Evolutionary conservation across 2,113 vertebrate species (phyloP).

Genomic region (Rhynchomys soricoides): DNA sequence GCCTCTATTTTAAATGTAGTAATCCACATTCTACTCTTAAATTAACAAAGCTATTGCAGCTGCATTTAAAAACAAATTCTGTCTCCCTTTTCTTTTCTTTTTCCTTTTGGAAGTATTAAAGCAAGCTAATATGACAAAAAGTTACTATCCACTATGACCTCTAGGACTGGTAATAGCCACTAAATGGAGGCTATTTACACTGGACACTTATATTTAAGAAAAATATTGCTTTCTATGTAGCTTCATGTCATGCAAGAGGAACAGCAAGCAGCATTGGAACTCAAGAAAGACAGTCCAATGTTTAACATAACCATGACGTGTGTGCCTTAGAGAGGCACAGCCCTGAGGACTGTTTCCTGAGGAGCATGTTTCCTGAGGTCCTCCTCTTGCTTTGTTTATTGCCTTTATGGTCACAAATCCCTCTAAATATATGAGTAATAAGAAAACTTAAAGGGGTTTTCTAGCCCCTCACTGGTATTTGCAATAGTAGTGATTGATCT

Average conservation of each 20-base stretch:
- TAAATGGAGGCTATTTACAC: not conserved
- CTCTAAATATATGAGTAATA: no score
- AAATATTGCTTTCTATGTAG: not conserved
- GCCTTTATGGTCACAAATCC: no score
- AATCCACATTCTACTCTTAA: constrained; percentile 40
- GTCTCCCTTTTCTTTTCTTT: constrained; percentile 2
- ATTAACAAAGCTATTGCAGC: constrained; percentile 40
- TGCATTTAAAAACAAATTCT: constrained; percentile 66
- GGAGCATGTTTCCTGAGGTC: no score
- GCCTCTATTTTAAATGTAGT: not conserved
- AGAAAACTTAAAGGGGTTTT: no score
- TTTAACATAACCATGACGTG: no score
- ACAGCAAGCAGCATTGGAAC: no score
- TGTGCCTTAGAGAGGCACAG: no score
- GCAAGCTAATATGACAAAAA: not conserved
- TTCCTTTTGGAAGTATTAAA: not conserved
- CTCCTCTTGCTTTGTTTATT: no score
- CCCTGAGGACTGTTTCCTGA: no score
- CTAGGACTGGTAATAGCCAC: not conserved
- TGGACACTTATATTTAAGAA: not conserved
- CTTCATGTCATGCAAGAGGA: not conserved
- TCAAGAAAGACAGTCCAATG: no score
- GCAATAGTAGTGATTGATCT: no score
- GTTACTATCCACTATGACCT: not conserved
- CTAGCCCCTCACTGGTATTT: no score